phyloP scores from a whole-genome alignment of 2,113 vertebrate species.

The Tragelaphus buxtoni region DNA sequence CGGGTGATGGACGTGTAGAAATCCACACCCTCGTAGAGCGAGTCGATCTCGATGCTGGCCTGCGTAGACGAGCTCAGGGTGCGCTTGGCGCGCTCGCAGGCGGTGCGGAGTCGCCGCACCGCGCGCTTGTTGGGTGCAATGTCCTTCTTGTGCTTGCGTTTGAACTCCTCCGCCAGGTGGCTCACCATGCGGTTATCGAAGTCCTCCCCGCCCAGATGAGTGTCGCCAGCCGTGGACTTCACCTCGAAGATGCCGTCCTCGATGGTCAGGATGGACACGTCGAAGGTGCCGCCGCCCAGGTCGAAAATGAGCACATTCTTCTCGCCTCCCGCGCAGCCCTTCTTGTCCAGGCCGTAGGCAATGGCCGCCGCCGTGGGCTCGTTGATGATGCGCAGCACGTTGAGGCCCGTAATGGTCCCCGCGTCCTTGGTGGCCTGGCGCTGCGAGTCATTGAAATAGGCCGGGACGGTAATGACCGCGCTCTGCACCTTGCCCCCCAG shows the following conservation, averaged over 20 bases:
- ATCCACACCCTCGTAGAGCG: conserved; percentile 94
- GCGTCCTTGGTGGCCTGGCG: conserved; percentile 95
- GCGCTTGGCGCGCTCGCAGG: conserved; percentile 86
- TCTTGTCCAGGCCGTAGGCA: conserved; percentile 93
- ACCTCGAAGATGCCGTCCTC: conserved; percentile 90
- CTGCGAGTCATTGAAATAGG: conserved; percentile 96
- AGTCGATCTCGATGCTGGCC: conserved; percentile 90
- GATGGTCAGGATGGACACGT: conserved; percentile 88
- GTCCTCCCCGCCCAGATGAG: conserved; percentile 87
- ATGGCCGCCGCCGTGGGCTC: conserved; percentile 94
- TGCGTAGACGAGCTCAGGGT: conserved; percentile 87
- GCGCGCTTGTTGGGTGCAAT: conserved; percentile 86
- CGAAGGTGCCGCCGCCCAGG: conserved; percentile 92
- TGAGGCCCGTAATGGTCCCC: conserved; percentile 91
- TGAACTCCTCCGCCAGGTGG: conserved; percentile 88
- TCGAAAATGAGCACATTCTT: conserved; percentile 93
- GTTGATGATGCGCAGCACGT: conserved; percentile 92
- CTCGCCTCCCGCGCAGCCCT: conserved; percentile 83
- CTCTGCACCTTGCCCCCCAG: conserved; percentile 87
- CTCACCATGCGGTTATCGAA: conserved; percentile 90
- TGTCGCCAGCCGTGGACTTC: conserved; percentile 87
- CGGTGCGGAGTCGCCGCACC: conserved; percentile 83
- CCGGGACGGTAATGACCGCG: conserved; percentile 91
- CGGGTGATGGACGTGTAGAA: conserved; percentile 98
- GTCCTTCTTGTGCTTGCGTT: conserved; percentile 87